Base-by-base conservation (phyloP, 1,140 invertebrate species). In the Tetramorium simillimum region DNA sequence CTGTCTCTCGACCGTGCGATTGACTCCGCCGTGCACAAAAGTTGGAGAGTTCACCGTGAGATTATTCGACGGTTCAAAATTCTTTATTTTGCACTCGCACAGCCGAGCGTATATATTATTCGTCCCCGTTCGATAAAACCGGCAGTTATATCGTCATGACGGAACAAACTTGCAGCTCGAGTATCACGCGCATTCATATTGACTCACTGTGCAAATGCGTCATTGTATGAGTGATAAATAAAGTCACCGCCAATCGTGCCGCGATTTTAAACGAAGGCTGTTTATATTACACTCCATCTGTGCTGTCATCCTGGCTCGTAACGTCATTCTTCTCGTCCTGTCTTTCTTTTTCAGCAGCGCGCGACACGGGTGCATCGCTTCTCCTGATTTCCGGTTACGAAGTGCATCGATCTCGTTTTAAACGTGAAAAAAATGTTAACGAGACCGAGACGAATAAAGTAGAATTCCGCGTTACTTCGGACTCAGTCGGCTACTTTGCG, bases 191-290 rank as follows among this genome's bases (percentile, higher is more conserved):
- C 24, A 24, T 46, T 53, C n/a, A 24, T 70, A 56, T 70, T 37
- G 49, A 72, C 37, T 70, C 65, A 43, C 12, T 9, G 28, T 16
- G 28, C n/a, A 43, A 12, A 4, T n/a, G 14, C 28, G 10, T 40
- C 33, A 28, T 21, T 37, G 16, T 80, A 62, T 49, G 24, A 80
- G 43, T 10, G 43, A 37, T 46, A 56, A 58, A 70, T 81, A 81
- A 81, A 81, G 49, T 43, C 78, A 70, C 37, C 33, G n/a, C n/a
- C 63, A 81, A 81, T 72, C 65, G 24, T 40, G 10, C 53, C 24
- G 37, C 5, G 65, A 21, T 72, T 81, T 81, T 81, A 70, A 81
- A 81, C 43, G 21, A 81, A 81, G 46, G 37, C 51, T 16, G 49
- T 58, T 63, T 78, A 24, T 49, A 81, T 69, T 81, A 81, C 33